A percentile compares a stretch with the other conserved stretches of the same genome.
These are phyloP conservation scores for Cephalopachus bancanus DNA, from an alignment of 2,797 vertebrate species.

Conservation along the genomic window DNA sequence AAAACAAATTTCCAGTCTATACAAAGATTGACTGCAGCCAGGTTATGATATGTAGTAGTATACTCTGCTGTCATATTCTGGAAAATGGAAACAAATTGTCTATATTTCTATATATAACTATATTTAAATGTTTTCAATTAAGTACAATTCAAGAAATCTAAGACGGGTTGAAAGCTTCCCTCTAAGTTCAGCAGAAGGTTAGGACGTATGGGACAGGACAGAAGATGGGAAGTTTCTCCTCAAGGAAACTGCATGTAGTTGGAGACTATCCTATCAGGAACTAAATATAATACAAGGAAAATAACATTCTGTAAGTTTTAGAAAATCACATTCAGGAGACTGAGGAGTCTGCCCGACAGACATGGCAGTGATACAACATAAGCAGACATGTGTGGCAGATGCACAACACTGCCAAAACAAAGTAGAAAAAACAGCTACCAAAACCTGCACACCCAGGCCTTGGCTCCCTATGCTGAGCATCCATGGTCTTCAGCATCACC, in stretches of 20 bases:
- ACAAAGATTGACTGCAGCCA: background rate
- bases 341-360: background rate
- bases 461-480: no score
- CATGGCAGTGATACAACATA: background rate
- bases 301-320: background rate
- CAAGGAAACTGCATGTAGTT: background rate
- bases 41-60: background rate
- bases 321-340: background rate
- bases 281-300: background rate
- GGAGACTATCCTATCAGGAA: background rate
- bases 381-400: accelerated
- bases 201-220: no score
- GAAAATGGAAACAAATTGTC: background rate
- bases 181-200: background rate
- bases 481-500: accelerated
- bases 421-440: background rate
- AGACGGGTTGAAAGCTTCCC: background rate
- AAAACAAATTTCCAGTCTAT: background rate
- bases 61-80: background rate
- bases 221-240: background rate
- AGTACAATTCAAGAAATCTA: background rate
- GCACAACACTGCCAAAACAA: background rate
- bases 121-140: background rate
- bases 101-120: background rate
- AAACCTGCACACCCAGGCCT: accelerated